Conservation (phyloP, 2,888 invertebrate genomes). For the Eupeodes luniger region DNA sequence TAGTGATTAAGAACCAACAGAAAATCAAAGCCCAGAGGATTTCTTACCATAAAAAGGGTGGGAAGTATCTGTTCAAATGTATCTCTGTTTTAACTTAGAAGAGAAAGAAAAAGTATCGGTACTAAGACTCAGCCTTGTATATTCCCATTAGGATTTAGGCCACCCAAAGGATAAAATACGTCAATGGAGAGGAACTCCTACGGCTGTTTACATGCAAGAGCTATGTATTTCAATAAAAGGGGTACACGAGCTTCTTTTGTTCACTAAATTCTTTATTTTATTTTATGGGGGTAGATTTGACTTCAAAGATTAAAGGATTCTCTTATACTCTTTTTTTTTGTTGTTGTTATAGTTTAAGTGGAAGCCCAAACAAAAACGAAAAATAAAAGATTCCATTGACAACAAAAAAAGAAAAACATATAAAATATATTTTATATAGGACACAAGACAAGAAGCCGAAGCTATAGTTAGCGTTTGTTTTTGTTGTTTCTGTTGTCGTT, state of each 20-base stretch:
- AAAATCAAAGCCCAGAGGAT: not conserved
- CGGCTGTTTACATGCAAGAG: not conserved
- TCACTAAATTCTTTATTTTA: not conserved
- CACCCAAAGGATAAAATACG: not conserved
- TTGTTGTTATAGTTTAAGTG: constrained; percentile 28
- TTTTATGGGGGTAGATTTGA: constrained; percentile 20
- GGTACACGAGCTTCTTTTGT: constrained; percentile 38
- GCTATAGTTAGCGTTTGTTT: not conserved
- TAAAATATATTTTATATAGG: constrained; percentile 53
- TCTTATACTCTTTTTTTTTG: not conserved
- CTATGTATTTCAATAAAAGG: not conserved
- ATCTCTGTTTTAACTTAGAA: too few relatives aligned
- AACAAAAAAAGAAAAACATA: constrained; percentile 3
- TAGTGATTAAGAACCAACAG: not conserved
- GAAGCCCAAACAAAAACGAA: constrained; percentile 54
- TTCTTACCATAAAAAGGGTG: not conserved
- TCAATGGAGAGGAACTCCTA: not conserved
- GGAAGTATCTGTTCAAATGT: too few relatives aligned
- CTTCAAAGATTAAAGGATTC: constrained; percentile 50
- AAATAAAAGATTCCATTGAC: constrained; percentile 37
- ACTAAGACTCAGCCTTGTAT: not conserved
- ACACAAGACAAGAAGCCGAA: constrained; percentile 22
- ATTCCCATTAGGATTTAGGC: not conserved
- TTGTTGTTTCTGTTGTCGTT: not conserved
- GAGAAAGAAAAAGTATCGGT: not conserved